A percentile compares a stretch with the other conserved stretches of the same genome.
Conservation (phyloP, 2,113 vertebrate species). For the Oceanodroma tethys region DNA sequence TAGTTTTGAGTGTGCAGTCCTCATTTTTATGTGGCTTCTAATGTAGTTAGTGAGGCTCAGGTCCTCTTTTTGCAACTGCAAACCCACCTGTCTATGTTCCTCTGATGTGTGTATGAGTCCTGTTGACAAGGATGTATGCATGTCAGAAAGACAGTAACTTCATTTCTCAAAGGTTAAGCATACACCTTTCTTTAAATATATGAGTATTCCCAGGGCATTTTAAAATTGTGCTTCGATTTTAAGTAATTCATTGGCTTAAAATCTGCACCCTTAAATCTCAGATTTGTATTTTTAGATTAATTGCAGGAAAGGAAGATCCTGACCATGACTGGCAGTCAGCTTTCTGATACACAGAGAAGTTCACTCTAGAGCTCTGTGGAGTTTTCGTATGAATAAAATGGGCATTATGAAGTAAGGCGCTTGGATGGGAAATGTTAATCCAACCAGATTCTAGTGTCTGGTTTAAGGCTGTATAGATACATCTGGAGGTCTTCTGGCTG, state of each 20-base stretch:
- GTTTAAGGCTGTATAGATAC: background rate
- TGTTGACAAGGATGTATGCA: background rate
- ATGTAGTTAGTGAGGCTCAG: background rate
- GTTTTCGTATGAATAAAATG: background rate
- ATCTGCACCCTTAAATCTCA: background rate
- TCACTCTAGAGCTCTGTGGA: background rate
- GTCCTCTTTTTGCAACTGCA: background rate
- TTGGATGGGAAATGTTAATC: background rate
- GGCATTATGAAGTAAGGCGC: background rate
- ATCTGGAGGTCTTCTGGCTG: background rate
- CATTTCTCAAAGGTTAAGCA: background rate
- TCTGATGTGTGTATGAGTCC: background rate
- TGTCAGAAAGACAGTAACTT: background rate
- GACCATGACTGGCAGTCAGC: background rate
- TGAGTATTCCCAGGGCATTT: background rate
- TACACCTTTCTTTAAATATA: background rate
- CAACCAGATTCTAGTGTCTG: background rate
- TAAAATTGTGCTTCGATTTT: background rate
- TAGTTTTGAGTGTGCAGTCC: background rate
- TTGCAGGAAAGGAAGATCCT: background rate
- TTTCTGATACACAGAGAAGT: background rate
- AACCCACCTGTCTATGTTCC: background rate
- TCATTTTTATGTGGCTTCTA: background rate
- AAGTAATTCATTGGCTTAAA: background rate
- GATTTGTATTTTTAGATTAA: background rate